These are phyloP conservation scores for Ranitomeya variabilis DNA, from an alignment of 2,113 vertebrate genomes.

Conservation along the genomic window DNA sequence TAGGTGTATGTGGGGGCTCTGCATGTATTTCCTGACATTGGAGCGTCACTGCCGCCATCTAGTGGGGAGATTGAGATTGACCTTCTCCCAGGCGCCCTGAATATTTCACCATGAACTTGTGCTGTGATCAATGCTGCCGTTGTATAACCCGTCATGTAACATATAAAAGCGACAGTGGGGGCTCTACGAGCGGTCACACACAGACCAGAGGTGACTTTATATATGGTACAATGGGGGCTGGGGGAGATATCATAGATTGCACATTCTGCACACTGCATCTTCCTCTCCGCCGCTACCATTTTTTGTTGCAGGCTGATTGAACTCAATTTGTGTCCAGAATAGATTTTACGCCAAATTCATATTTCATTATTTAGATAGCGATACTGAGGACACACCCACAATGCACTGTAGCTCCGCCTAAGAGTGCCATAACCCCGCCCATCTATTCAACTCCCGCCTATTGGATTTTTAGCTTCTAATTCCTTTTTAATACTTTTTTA, in stretches of 20 bases:
- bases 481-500: too few species aligned
- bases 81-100: not conserved
- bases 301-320: not conserved
- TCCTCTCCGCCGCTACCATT: too few species aligned
- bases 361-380: not conserved
- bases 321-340: not conserved
- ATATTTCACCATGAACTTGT: not conserved
- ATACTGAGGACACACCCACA: not conserved
- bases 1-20: too few species aligned
- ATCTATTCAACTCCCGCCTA: too few species aligned
- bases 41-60: not conserved
- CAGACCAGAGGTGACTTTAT: too few species aligned
- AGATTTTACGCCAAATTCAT: not conserved
- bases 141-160: too few species aligned
- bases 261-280: not conserved
- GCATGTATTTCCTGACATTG: not conserved
- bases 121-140: too few species aligned
- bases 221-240: too few species aligned
- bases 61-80: not conserved
- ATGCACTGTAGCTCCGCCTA: not conserved
- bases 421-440: not conserved
- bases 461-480: too few species aligned
- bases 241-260: not conserved
- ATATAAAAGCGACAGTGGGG: too few species aligned
- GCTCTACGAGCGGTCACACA: too few species aligned